Evolutionary conservation across 2,113 vertebrate species (phyloP).

Genomic region (Notiomystis cincta): DNA sequence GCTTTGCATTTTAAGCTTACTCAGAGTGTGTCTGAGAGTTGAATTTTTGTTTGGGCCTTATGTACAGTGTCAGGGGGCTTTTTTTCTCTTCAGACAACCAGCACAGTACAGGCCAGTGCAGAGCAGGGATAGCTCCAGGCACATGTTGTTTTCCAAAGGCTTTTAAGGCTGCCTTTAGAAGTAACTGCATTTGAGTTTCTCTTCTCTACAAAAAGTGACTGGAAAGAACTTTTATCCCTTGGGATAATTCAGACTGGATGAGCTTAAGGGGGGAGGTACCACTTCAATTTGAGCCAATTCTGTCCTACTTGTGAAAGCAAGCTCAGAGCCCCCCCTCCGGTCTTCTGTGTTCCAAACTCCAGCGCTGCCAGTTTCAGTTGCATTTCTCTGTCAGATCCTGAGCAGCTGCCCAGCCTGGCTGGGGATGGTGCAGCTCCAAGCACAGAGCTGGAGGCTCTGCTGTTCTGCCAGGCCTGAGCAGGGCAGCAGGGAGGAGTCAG

Average conservation of each 20-base stretch:
- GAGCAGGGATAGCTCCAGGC: neutral
- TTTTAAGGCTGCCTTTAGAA: neutral
- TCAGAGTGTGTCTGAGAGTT: neutral
- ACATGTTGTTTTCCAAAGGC: neutral
- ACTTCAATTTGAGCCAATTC: neutral
- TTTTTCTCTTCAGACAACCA: neutral
- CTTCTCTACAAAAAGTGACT: neutral
- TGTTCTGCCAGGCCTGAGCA: neutral
- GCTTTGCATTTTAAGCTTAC: neutral
- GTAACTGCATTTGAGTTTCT: neutral
- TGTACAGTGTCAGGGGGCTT: neutral
- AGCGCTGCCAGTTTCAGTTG: neutral
- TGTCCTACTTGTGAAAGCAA: neutral
- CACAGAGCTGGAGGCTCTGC: neutral
- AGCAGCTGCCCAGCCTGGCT: neutral
- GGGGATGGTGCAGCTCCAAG: neutral
- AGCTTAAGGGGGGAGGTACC: neutral
- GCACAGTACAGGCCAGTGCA: neutral
- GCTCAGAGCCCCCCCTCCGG: neutral
- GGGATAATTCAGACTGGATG: neutral
- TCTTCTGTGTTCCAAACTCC: neutral
- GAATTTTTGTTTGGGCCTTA: neutral
- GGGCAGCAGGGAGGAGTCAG: neutral
- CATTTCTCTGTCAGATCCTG: neutral
- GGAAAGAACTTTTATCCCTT: accelerated